Conservation (phyloP, 1,140 invertebrate genomes). For the Heliconius eleuchia region DNA sequence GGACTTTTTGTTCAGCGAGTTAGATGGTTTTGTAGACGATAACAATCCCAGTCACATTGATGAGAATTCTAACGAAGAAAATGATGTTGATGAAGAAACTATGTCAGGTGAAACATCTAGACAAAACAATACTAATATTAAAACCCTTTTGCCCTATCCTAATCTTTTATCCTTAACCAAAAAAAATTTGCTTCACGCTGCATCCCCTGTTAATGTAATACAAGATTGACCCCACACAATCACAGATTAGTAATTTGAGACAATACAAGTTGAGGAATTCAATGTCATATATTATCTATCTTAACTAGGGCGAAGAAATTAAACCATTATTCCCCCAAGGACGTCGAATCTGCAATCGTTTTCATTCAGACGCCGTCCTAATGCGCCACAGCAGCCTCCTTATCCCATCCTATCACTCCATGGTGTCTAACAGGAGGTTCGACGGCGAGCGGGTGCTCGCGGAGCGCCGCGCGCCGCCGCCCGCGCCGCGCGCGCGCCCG, state of each 20-base stretch:
- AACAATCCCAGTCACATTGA: constrained; percentile 69
- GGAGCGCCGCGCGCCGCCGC: constrained; percentile 48
- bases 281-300: no score
- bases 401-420: constrained; percentile 5
- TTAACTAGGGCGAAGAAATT: no score
- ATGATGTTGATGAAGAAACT: constrained; percentile 91
- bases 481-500: constrained; percentile 31
- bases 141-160: background rate
- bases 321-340: no score
- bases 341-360: no score
- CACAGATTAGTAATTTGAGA: background rate
- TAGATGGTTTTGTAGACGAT: constrained; percentile 85
- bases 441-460: constrained; percentile 58
- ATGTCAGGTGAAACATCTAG: constrained; percentile 86
- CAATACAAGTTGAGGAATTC: background rate
- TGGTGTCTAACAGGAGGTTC: constrained; percentile 54
- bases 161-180: background rate
- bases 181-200: background rate
- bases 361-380: background rate
- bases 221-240: no score
- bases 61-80: constrained; percentile 88
- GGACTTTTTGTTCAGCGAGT: constrained; percentile 86
- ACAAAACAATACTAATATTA: background rate
- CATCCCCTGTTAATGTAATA: background rate
- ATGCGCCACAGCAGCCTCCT: no score